Evolutionary conservation across 2,888 invertebrate genomes (phyloP).

Genomic region (Ophioninae sp.): DNA sequence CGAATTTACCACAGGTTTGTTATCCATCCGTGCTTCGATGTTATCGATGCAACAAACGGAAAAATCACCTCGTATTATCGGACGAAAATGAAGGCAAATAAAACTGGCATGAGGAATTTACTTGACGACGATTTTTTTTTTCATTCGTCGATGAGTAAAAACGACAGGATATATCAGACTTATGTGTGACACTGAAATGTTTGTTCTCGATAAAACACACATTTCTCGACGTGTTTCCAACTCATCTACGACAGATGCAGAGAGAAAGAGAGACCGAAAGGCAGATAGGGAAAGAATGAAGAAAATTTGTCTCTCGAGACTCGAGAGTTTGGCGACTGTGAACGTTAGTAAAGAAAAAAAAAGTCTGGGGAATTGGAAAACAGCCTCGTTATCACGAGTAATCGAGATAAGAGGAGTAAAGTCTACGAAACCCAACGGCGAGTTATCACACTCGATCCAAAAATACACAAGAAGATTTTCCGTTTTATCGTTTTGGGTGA

Average conservation of each 20-base stretch:
- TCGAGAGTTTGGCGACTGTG: slow-evolving; percentile 1
- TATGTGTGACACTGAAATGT: background rate
- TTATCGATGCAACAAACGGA: background rate
- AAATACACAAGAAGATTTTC: slow-evolving; percentile 42
- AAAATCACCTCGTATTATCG: background rate
- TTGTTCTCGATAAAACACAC: background rate
- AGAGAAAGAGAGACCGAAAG: background rate
- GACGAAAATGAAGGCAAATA: background rate
- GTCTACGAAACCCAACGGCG: slow-evolving; percentile 22
- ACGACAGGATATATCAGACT: background rate
- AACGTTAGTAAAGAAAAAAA: slow-evolving; percentile 16
- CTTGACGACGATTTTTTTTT: background rate
- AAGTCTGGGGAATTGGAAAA: slow-evolving; percentile 16
- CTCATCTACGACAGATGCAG: background rate
- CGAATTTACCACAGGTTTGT: background rate
- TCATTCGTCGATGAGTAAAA: background rate
- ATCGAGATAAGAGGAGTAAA: slow-evolving; percentile 51
- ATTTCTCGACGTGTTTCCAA: background rate
- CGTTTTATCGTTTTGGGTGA: slow-evolving; percentile 31
- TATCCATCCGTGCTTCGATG: background rate
- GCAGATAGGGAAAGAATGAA: background rate
- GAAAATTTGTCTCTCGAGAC: slow-evolving; percentile 10
- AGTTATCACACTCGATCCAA: slow-evolving; percentile 36
- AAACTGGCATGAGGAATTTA: background rate
- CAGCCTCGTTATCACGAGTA: slow-evolving; percentile 41